These are phyloP conservation scores for Chaunax sp. DNA, from an alignment of 2,797 vertebrate genomes.

Conservation along the genomic window DNA sequence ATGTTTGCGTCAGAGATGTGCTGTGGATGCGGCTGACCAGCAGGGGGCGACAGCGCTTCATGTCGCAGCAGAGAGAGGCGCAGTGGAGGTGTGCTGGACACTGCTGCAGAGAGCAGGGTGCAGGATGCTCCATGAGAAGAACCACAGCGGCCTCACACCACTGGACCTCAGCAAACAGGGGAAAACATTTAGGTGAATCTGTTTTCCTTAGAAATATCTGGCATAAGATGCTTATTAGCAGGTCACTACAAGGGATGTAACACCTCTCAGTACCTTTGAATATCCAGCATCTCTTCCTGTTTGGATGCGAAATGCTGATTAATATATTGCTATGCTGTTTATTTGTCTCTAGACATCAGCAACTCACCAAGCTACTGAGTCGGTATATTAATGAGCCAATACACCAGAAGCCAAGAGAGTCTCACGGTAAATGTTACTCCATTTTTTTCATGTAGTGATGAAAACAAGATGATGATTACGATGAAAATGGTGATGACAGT, in stretches of 20 bases:
- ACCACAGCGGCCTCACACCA: slow-evolving; percentile 80
- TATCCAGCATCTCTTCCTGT: slow-evolving; percentile 31
- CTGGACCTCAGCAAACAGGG: slow-evolving; percentile 83
- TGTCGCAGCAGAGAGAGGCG: slow-evolving; percentile 83
- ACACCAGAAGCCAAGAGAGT: slow-evolving; percentile 80
- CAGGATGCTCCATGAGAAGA: slow-evolving; percentile 79
- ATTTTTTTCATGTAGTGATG: background rate
- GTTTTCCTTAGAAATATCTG: slow-evolving; percentile 21
- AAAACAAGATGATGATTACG: background rate
- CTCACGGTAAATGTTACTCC: slow-evolving; percentile 71
- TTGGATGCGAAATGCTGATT: slow-evolving; percentile 49
- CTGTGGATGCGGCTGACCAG: slow-evolving; percentile 79
- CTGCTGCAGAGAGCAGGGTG: slow-evolving; percentile 81
- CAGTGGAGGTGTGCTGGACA: slow-evolving; percentile 84
- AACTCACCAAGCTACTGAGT: slow-evolving; percentile 82
- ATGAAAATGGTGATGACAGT: background rate
- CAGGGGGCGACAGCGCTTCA: slow-evolving; percentile 85
- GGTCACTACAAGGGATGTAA: background rate
- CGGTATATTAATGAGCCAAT: slow-evolving; percentile 75
- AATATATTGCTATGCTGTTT: slow-evolving; percentile 45
- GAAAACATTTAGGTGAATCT: slow-evolving; percentile 82
- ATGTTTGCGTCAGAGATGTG: slow-evolving; percentile 77
- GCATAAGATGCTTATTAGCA: slow-evolving; percentile 12
- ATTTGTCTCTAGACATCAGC: slow-evolving; percentile 81
- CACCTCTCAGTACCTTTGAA: slow-evolving; percentile 19